Base-by-base conservation (phyloP, 2,888 invertebrate genomes). In the Aspidapion aeneum region DNA sequence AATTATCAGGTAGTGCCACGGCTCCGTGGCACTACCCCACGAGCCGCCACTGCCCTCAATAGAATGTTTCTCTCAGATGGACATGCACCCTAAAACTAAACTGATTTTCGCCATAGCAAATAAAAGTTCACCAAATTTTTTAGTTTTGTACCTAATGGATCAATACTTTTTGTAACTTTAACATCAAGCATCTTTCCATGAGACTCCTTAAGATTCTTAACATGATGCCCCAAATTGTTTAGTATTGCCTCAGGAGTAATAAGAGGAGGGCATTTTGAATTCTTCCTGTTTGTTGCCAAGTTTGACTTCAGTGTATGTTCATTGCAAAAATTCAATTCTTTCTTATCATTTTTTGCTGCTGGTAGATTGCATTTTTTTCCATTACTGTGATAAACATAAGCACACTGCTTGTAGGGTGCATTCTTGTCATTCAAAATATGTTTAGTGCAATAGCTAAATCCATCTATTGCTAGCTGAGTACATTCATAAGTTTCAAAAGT, bases 361-460 rank as follows among this genome's bases (percentile, higher is more conserved):
- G 94, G 90, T 73, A 89, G 85, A n/a, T 84, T 80, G 76, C 96
- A 96, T 66, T 90, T 83, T 68, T 90, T 88, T 0, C 89, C 89
- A 66, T 87, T 90, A 59, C 84, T 85, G 21, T 86, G 71, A 77
- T 85, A 86, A 68, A 89, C 82, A 77, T 86, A 90, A 0, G 85
- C 82, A 76, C 97, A 98, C 69, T 90, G 92, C 66, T 87, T 88
- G 77, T 87, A 98, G 0, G 95, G 94, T 0, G 96, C 93, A 12
- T 81, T 84, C 3, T 90, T 86, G 77, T 97, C 96, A 70, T 89
- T 87, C 58, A 96, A 80, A 67, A 96, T 93, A 73, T 97, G 97
- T 1, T 89, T 84, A 2, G 86, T 83, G 75, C 96, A 97, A 78
- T 87, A 93, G 65, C 87, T 85, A 67, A 89, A 89, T 0, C 90